Base-by-base conservation (phyloP, 2,888 invertebrate genomes). In the Dugesia japonica region DNA sequence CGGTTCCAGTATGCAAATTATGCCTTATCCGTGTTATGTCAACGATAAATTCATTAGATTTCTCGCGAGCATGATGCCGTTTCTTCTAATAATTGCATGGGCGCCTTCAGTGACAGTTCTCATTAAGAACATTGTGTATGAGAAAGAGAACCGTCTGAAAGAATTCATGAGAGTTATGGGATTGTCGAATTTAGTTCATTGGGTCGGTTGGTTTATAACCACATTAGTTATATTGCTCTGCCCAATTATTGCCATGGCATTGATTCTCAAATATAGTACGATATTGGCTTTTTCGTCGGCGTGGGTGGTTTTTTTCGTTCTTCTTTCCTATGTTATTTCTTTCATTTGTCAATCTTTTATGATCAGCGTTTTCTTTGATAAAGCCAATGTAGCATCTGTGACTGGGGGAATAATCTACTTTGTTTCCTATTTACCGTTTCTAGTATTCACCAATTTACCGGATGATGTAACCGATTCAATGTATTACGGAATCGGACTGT, bases 401-500 rank as follows among this genome's bases (percentile, higher is more conserved):
- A 83, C 82, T 78, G 83, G 82, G 0, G 84, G 83, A 7, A 82
- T 85, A 76, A 80, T 85, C 77, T 85, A 85, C 81, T 86, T 86
- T 80, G 80, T 84, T 28, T 73, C 81, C 76, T 85, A 84, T 78
- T 80, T 85, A 77, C 85, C 85, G 1, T 85, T 84, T 80, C 81
- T 82, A 28, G 79, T 84, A 78, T 80, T 83, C 74, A 77, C 81
- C 7, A 81, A 81, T 77, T 83, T 81, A 79, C 83, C 83, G 42
- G 83, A 84, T 71, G 78, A 78, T 23, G 81, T 84, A 79, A 80
- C 79, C 4, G 73, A 27, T 26, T 0, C 26, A 23, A 28, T 20
- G 15, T 33, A 77, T 74, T 26, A 20, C 26, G 82, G 85, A 42
- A 84, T 90, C 90, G 89, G 90, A 80, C 84, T 92, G 0, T 89